Evolutionary conservation across 1,140 invertebrate species (phyloP), one percentile per base, ranked within the genome.

Genomic region (Phymastichus coffea): DNA sequence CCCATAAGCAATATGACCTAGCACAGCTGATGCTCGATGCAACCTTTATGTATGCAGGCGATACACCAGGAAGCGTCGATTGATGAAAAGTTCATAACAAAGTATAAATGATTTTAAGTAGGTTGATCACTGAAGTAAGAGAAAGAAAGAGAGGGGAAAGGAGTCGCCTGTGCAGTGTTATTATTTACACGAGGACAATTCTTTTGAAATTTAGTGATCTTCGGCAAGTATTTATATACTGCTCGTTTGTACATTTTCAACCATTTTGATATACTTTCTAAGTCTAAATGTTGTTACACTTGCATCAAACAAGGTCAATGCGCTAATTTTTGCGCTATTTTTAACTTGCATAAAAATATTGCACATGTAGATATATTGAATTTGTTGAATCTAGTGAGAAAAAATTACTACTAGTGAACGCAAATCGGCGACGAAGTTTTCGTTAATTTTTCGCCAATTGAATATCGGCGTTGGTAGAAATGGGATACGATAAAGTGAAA

Each of bases 1-100:
- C 62, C n/a, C 72, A 77, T 51, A 64, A 61, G 25, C 65, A 79
- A 64, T 76, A 76, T 66, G 71, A 74, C 63, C 60, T 76, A 33
- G 74, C 69, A 9, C 70, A 77, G 49, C 46, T 73, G 51, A 76
- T 80, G 71, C 65, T 80, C 22, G 76, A 79, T 38, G 75, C 76
- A 12, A 77, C 70, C 2, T 70, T 71, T 48, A 75, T 78, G 57
- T 75, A 76, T 19, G 59, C 70, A 7, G 65, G 63, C 41, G 66
- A 63, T 51, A 67, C 63, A 61, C 62, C 49, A 4, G 2, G 8
- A 40, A 52, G 52, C 28, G 14, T 37, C 6, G 57, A 44, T 12
- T 7, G 23, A 41, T 55, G 49, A 55, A 37, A 26, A 1, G 2
- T 41, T 35, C 19, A 40, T n/a, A 33, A 38, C 28, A 33, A 33